phyloP scores from a whole-genome alignment of 2,113 vertebrate species.

The Pao palembangensis region DNA sequence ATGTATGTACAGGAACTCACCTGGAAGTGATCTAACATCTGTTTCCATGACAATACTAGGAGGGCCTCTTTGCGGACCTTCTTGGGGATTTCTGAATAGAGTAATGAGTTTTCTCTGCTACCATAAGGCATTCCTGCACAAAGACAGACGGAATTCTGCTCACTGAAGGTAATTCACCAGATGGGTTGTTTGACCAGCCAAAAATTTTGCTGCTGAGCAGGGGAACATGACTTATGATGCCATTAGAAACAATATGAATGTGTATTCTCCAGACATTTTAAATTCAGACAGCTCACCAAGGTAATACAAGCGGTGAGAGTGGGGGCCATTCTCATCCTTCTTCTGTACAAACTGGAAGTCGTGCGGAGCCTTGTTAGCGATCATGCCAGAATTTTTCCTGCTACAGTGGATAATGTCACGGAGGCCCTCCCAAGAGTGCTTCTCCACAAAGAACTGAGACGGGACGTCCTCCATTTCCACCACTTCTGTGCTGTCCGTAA shows the following conservation, averaged over 20 bases:
- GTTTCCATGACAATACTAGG: slow-evolving; percentile 94
- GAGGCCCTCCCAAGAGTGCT: slow-evolving; percentile 94
- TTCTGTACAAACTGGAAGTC: slow-evolving; percentile 98
- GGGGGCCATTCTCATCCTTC: slow-evolving; percentile 86
- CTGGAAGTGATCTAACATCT: slow-evolving; percentile 99
- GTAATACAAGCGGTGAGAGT: slow-evolving; percentile 95
- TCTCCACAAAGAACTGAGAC: slow-evolving; percentile 90
- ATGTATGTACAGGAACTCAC: slow-evolving; percentile 55
- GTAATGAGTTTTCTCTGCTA: slow-evolving; percentile 94
- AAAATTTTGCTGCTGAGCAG: slow-evolving; percentile 11
- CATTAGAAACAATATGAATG: not conserved
- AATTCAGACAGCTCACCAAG: slow-evolving; percentile 77
- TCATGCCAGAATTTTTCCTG: slow-evolving; percentile 93
- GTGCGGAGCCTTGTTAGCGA: slow-evolving; percentile 94
- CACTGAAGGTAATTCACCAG: too few species aligned
- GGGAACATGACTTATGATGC: not conserved
- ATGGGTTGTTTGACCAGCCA: too few species aligned
- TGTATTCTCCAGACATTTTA: not conserved
- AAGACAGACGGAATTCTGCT: not conserved
- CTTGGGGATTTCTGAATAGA: slow-evolving; percentile 97
- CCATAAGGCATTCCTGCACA: slow-evolving; percentile 93
- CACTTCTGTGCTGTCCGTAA: slow-evolving; percentile 77
- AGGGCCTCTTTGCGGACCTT: slow-evolving; percentile 93
- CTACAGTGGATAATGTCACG: slow-evolving; percentile 94
- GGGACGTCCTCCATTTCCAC: slow-evolving; percentile 86